phyloP scores from a whole-genome alignment of 2,113 vertebrate species.

The Mastomys natalensis region DNA sequence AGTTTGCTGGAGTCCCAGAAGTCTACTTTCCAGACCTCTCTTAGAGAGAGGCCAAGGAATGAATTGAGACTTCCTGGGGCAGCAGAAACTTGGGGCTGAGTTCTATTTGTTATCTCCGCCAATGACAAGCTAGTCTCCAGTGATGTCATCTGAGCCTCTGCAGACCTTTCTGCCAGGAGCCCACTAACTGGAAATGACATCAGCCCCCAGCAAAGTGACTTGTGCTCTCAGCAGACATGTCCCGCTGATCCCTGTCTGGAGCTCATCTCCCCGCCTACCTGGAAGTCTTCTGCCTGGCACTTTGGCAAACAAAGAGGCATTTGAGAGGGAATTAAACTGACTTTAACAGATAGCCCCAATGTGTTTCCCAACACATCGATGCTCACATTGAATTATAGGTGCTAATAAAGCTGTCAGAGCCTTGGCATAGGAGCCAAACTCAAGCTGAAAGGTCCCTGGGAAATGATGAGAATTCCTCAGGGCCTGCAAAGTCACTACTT shows the following conservation, averaged over 20 bases:
- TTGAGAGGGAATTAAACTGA: slow-evolving; percentile 83
- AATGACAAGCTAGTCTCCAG: slow-evolving; percentile 70
- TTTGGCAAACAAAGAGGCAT: slow-evolving; percentile 83
- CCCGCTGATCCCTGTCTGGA: slow-evolving; percentile 77
- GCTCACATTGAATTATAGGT: slow-evolving; percentile 85
- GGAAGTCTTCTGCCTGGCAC: slow-evolving; percentile 80
- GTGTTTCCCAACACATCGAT: slow-evolving; percentile 81
- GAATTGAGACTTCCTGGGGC: slow-evolving; percentile 69
- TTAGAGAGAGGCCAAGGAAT: slow-evolving; percentile 49
- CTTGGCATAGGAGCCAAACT: slow-evolving; percentile 80
- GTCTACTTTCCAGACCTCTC: not conserved
- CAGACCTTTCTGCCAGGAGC: slow-evolving; percentile 71
- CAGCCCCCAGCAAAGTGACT: slow-evolving; percentile 78
- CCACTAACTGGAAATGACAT: slow-evolving; percentile 82
- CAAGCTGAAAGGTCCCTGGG: slow-evolving; percentile 78
- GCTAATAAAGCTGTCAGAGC: slow-evolving; percentile 88
- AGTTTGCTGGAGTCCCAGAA: not conserved
- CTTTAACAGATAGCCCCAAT: slow-evolving; percentile 85
- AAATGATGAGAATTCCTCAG: slow-evolving; percentile 82
- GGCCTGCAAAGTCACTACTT: slow-evolving; percentile 73
- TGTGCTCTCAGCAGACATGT: slow-evolving; percentile 69
- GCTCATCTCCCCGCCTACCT: slow-evolving; percentile 81
- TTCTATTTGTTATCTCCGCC: slow-evolving; percentile 75
- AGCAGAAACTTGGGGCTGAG: slow-evolving; percentile 45
- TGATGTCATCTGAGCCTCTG: slow-evolving; percentile 80